Conservation (phyloP, 2,888 invertebrate species). For the Dolomedes plantarius region DNA sequence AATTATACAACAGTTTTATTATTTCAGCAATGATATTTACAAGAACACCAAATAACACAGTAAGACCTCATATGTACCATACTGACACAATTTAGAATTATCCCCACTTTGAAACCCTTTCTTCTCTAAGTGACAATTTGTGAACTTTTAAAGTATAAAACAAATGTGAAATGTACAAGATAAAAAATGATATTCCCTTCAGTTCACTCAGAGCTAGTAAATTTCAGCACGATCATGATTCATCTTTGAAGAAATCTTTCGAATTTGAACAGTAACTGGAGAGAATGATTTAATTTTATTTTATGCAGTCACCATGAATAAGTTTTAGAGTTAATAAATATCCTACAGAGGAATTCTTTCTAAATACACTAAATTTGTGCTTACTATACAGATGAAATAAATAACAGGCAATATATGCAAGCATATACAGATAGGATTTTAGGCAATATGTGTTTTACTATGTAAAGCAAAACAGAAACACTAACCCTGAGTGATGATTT, state of each 20-base stretch:
- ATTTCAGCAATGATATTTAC: slow-evolving; percentile 70
- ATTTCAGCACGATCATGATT: not conserved
- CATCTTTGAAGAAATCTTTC: too few species aligned
- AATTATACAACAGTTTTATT: slow-evolving; percentile 70
- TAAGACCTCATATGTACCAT: slow-evolving; percentile 59
- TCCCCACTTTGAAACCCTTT: slow-evolving; percentile 15
- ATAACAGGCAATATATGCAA: too few species aligned
- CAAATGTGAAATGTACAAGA: not conserved
- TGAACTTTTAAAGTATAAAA: slow-evolving; percentile 8
- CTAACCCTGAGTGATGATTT: not conserved
- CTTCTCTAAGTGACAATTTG: slow-evolving; percentile 15
- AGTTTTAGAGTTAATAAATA: too few species aligned
- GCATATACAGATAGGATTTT: too few species aligned
- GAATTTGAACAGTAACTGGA: too few species aligned
- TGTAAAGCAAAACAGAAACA: not conserved
- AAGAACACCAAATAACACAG: slow-evolving; percentile 68
- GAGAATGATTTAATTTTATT: too few species aligned
- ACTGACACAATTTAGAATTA: slow-evolving; percentile 19
- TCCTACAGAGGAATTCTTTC: too few species aligned
- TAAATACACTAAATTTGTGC: too few species aligned
- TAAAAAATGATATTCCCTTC: not conserved
- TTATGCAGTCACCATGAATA: too few species aligned
- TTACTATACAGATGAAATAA: too few species aligned
- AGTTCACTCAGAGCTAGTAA: slow-evolving; percentile 7
- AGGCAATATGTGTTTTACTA: too few species aligned